phyloP scores from a whole-genome alignment of 2,113 vertebrate genomes.

The Orthochromis indermauri region DNA sequence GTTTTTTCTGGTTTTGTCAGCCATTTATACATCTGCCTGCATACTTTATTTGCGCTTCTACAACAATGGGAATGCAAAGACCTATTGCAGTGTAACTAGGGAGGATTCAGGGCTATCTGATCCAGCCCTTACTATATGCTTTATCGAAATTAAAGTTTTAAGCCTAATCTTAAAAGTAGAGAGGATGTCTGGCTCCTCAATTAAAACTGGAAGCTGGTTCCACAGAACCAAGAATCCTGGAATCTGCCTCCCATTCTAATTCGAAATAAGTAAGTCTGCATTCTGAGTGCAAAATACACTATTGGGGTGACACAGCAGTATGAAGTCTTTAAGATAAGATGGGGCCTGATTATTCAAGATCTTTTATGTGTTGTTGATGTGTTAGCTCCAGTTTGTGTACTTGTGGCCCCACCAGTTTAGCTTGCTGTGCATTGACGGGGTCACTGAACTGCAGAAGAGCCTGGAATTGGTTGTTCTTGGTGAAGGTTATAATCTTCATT shows the following conservation, averaged over 20 bases:
- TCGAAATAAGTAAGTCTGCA: background rate
- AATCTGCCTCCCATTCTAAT: background rate
- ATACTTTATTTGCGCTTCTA: background rate
- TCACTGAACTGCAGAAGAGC: conserved; percentile 96
- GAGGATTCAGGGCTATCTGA: background rate
- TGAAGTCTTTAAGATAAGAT: background rate
- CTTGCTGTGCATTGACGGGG: conserved; percentile 94
- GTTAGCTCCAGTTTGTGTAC: background rate
- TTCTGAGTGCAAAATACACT: background rate
- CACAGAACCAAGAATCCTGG: background rate
- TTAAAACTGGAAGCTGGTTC: background rate
- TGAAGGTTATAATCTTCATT: conserved; percentile 98
- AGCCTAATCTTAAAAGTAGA: background rate
- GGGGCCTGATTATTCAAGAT: background rate
- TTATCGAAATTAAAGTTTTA: background rate
- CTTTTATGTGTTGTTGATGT: background rate
- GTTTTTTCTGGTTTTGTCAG: background rate
- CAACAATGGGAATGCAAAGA: background rate
- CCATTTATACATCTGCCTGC: background rate
- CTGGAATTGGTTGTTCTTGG: conserved; percentile 99
- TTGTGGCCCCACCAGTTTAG: conserved; percentile 85
- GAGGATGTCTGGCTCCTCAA: background rate
- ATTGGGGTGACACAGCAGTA: background rate
- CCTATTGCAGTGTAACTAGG: background rate
- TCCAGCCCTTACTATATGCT: background rate